phyloP scores from a whole-genome alignment of 2,797 vertebrate genomes.

The Cossypha niveicapilla region DNA sequence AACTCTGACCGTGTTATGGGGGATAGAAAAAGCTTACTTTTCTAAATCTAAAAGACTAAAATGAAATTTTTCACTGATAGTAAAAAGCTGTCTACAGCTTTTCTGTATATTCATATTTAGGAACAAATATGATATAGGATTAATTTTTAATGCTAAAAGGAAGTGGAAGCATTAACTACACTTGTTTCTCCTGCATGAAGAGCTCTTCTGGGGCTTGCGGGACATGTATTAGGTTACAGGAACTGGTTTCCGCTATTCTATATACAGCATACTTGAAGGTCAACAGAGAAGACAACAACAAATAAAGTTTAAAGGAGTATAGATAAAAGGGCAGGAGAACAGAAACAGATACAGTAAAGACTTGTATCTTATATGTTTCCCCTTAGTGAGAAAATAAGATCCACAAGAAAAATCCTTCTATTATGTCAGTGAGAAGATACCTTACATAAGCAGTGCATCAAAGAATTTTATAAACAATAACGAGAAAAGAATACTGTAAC shows the following conservation, averaged over 20 bases:
- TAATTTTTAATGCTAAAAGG: neutral
- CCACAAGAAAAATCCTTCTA: rapidly evolving
- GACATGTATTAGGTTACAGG: neutral
- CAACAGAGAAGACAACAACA: rapidly evolving
- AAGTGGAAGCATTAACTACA: neutral
- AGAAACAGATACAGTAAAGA: neutral
- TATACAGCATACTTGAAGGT: rapidly evolving
- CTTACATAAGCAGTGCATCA: neutral
- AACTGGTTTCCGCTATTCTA: neutral
- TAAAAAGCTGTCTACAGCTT: neutral
- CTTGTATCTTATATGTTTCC: neutral
- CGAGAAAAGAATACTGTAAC: rapidly evolving
- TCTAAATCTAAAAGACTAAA: neutral
- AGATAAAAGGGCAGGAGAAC: neutral
- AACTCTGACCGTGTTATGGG: neutral
- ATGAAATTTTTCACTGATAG: neutral
- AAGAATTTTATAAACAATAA: neutral
- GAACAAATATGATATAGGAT: neutral
- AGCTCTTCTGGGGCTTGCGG: neutral
- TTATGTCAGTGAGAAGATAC: neutral
- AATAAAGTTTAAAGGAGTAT: rapidly evolving
- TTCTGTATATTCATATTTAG: too few relatives aligned
- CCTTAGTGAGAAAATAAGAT: neutral
- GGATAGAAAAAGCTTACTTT: neutral
- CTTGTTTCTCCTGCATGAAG: neutral